These are phyloP conservation scores for Sminthurides bifidus DNA, from an alignment of 1,140 invertebrate species.

Conservation along the genomic window DNA sequence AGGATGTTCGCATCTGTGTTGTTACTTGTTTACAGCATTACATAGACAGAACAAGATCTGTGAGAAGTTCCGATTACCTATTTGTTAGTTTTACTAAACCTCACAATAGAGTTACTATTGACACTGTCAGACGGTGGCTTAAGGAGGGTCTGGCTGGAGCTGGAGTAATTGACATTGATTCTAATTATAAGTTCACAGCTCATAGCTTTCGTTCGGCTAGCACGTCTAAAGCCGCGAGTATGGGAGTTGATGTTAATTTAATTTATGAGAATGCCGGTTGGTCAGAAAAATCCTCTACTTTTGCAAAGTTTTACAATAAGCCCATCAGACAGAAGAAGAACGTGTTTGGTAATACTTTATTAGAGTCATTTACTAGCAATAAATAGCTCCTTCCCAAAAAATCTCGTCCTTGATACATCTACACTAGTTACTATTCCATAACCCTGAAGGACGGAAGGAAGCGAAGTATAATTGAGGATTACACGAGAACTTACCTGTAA, in stretches of 20 bases:
- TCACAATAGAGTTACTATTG: background rate
- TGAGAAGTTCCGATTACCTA: slow-evolving; percentile 1
- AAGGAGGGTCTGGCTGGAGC: background rate
- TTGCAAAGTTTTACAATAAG: slow-evolving; percentile 11
- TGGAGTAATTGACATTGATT: slow-evolving; percentile 6
- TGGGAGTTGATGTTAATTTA: background rate
- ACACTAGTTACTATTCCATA: too few relatives aligned
- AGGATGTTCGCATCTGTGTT: background rate
- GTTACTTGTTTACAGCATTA: background rate
- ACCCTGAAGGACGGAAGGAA: too few relatives aligned
- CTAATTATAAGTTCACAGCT: too few relatives aligned
- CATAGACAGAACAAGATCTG: background rate
- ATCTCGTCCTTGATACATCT: too few relatives aligned
- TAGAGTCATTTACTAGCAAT: too few relatives aligned
- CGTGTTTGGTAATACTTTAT: too few relatives aligned
- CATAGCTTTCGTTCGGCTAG: slow-evolving; percentile 2
- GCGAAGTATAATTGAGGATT: too few relatives aligned
- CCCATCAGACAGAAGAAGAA: too few relatives aligned
- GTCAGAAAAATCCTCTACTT: background rate
- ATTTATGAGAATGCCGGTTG: slow-evolving; percentile 5
- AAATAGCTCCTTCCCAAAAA: too few relatives aligned
- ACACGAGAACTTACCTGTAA: too few relatives aligned
- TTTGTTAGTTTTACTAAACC: background rate
- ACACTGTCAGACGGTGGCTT: slow-evolving; percentile 7
- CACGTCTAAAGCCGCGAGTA: background rate